Evolutionary conservation across 2,113 vertebrate genomes (phyloP).

Genomic region (Zosterops lateralis): DNA sequence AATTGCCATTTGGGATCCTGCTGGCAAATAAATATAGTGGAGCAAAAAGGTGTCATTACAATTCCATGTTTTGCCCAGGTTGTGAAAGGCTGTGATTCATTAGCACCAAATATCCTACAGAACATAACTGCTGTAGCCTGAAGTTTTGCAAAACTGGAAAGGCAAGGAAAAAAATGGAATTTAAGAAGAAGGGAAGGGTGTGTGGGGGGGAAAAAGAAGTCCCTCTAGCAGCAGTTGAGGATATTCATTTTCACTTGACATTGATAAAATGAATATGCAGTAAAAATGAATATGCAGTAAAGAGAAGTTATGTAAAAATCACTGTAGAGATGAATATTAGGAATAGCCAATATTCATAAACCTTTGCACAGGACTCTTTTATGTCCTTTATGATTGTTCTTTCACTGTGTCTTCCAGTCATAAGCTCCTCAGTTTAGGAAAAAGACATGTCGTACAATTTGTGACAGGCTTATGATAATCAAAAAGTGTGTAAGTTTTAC

Average conservation of each 20-base stretch:
- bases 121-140: not conserved
- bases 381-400: not conserved
- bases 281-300: constrained; percentile 3
- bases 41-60: not conserved
- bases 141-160: not conserved
- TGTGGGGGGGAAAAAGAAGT: not conserved
- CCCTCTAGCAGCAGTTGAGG: not conserved
- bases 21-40: constrained; percentile 24
- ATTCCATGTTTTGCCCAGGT: not conserved
- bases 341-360: not conserved
- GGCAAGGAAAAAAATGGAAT: not conserved
- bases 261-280: not conserved
- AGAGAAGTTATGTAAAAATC: not conserved
- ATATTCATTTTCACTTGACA: not conserved
- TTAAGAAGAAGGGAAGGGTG: not conserved
- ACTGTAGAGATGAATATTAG: not conserved
- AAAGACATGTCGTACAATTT: fast-evolving
- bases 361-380: not conserved
- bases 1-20: constrained; percentile 14
- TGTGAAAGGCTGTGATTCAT: constrained; percentile 3
- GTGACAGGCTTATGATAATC: not conserved
- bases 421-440: not conserved
- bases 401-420: not conserved
- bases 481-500: no score
- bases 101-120: not conserved